Evolutionary conservation across 2,113 vertebrate genomes (phyloP).

Genomic region (Gobiocypris rarus): DNA sequence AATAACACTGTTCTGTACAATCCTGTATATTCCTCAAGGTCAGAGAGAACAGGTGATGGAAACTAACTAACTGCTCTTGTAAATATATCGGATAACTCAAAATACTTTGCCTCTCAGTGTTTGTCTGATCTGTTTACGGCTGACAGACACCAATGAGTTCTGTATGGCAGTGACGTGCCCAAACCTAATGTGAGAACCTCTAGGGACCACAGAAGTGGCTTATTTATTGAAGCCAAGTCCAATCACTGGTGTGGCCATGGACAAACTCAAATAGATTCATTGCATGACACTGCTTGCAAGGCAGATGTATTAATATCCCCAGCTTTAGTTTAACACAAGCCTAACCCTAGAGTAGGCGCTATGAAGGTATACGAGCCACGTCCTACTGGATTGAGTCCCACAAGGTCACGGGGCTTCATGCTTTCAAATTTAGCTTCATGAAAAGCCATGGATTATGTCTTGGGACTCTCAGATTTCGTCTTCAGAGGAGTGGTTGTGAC

Average conservation of each 20-base stretch:
- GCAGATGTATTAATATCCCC: conserved; percentile 28
- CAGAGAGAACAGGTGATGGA: conserved; percentile 30
- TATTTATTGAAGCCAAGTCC: conserved; percentile 9
- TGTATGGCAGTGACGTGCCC: neutral
- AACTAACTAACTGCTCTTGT: neutral
- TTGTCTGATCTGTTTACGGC: neutral
- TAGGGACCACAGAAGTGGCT: neutral
- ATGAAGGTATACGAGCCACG: neutral
- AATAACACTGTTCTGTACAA: conserved; percentile 15
- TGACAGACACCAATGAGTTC: conserved; percentile 25
- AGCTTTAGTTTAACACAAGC: neutral
- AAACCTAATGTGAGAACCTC: neutral
- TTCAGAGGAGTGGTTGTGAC: conserved; percentile 70
- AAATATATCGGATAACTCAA: conserved; percentile 23
- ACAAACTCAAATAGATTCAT: conserved; percentile 40
- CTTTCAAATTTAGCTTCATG: conserved; percentile 81
- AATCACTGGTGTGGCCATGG: neutral
- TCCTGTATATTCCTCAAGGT: neutral
- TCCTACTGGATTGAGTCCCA: conserved; percentile 62
- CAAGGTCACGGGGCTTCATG: conserved; percentile 73
- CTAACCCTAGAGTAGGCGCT: neutral
- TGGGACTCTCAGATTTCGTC: conserved; percentile 77
- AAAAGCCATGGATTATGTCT: conserved; percentile 77
- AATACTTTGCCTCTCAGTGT: neutral
- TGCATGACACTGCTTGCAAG: conserved; percentile 24